Evolutionary conservation across 37 sponge, comb jelly and placozoan genomes (phyloP).

Genomic region (Beroe forskalii): DNA sequence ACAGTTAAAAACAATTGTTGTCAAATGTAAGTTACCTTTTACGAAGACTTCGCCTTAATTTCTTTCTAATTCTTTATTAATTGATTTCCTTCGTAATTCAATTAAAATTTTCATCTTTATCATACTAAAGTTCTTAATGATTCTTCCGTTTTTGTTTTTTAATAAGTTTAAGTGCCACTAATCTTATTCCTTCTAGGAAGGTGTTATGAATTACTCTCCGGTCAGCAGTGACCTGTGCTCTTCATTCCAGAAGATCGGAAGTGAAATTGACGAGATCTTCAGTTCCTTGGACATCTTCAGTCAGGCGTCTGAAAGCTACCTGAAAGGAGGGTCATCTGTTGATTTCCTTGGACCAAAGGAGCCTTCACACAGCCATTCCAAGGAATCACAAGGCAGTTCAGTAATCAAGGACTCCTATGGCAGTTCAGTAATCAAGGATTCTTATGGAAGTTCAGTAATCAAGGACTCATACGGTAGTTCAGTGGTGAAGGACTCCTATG

Average conservation of each 20-base stretch:
- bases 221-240: not conserved
- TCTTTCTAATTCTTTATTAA: too few relatives aligned
- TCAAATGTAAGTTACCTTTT: too few relatives aligned
- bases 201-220: conserved; percentile 22
- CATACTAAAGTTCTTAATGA: too few relatives aligned
- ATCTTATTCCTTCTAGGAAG: not conserved
- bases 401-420: not conserved
- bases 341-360: conserved; percentile 44
- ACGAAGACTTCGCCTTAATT: too few relatives aligned
- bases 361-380: not conserved
- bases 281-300: not conserved
- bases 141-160: too few relatives aligned
- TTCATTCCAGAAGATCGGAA: conserved; percentile 26
- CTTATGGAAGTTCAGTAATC: not conserved
- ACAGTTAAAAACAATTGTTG: too few relatives aligned
- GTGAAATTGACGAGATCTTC: conserved; percentile 36
- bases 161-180: too few relatives aligned
- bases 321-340: conserved; percentile 33
- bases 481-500: not conserved
- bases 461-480: not conserved
- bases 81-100: too few relatives aligned
- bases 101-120: too few relatives aligned
- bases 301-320: not conserved
- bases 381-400: not conserved
- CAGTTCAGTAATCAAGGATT: not conserved